These are phyloP conservation scores for Agrochola lychnidis DNA, from an alignment of 2,888 invertebrate species.

Conservation along the genomic window DNA sequence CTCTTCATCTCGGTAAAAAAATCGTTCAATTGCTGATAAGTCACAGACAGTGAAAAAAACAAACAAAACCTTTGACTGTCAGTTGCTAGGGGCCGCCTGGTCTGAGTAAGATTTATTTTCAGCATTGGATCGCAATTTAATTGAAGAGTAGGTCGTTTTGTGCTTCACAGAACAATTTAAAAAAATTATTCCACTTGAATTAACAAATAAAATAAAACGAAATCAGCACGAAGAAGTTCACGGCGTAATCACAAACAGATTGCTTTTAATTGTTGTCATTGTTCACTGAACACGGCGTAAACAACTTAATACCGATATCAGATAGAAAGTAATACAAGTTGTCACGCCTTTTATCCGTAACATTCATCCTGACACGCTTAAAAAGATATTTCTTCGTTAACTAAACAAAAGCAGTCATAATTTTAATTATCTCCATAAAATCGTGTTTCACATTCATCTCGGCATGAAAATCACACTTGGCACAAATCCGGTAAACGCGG, in stretches of 20 bases:
- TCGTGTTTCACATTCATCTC: constrained; percentile 26
- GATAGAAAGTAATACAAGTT: constrained; percentile 43
- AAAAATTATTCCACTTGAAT: constrained; percentile 19
- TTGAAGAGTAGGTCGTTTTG: constrained; percentile 6
- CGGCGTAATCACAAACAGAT: constrained; percentile 27
- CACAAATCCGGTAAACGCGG: constrained; percentile 49
- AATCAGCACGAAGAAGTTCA: constrained; percentile 10
- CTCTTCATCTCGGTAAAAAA: neutral
- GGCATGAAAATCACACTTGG: constrained; percentile 21
- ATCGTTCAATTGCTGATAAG: neutral
- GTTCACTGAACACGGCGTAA: constrained; percentile 47
- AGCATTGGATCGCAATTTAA: constrained; percentile 22
- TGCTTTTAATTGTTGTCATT: constrained; percentile 40
- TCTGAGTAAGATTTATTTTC: constrained; percentile 34
- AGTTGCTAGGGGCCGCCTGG: neutral
- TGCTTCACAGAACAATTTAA: constrained; percentile 1
- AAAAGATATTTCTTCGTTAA: constrained; percentile 20
- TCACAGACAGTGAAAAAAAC: neutral
- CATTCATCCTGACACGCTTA: constrained; percentile 39
- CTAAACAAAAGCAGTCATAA: constrained; percentile 34
- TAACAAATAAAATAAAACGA: constrained; percentile 25
- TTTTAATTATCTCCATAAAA: constrained; percentile 49
- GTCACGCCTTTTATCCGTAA: constrained; percentile 44
- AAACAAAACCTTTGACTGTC: constrained; percentile 13
- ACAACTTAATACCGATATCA: constrained; percentile 33